Evolutionary conservation across 2,888 invertebrate genomes (phyloP).

Genomic region (Morpho achilles): DNA sequence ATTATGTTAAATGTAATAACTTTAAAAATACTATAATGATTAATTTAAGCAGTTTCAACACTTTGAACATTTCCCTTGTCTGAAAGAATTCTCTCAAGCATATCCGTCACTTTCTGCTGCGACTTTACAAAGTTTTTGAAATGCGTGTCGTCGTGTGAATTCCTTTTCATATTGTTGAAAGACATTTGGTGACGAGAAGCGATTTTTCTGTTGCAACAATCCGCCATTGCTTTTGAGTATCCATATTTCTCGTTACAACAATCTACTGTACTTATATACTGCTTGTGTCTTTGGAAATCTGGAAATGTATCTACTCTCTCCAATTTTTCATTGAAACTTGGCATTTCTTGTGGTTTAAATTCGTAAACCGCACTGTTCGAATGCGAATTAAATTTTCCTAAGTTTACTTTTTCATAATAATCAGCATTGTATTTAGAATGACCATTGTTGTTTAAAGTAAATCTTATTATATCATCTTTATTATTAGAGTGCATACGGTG

Average conservation of each 20-base stretch:
- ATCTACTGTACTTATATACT: slow-evolving; percentile 19
- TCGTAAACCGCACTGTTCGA: slow-evolving; percentile 7
- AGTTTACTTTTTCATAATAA: slow-evolving; percentile 23
- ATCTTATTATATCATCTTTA: slow-evolving; percentile 19
- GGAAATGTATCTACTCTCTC: slow-evolving; percentile 33
- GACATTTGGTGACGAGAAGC: slow-evolving; percentile 48
- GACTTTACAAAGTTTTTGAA: slow-evolving; percentile 58
- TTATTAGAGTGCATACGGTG: slow-evolving; percentile 13
- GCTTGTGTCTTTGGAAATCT: slow-evolving; percentile 8
- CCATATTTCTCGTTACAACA: slow-evolving; percentile 29
- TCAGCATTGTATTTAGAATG: slow-evolving; percentile 19
- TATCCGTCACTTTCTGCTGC: slow-evolving; percentile 64
- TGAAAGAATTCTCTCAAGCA: slow-evolving; percentile 55
- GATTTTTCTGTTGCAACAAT: slow-evolving; percentile 34
- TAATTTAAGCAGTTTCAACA: slow-evolving; percentile 37
- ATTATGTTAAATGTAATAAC: background rate
- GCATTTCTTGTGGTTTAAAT: slow-evolving; percentile 30
- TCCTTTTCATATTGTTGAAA: slow-evolving; percentile 38
- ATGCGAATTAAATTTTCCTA: slow-evolving; percentile 14
- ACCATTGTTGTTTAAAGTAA: slow-evolving; percentile 18
- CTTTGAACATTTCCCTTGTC: slow-evolving; percentile 41
- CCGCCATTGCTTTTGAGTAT: slow-evolving; percentile 25
- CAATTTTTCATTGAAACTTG: slow-evolving; percentile 54
- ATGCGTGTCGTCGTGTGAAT: slow-evolving; percentile 47
- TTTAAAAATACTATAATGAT: background rate